Percentiles rank a stretch among this genome's conserved stretches.
These are phyloP conservation scores for Anableps anableps DNA, from an alignment of 2,797 vertebrate species.

Conservation along the genomic window DNA sequence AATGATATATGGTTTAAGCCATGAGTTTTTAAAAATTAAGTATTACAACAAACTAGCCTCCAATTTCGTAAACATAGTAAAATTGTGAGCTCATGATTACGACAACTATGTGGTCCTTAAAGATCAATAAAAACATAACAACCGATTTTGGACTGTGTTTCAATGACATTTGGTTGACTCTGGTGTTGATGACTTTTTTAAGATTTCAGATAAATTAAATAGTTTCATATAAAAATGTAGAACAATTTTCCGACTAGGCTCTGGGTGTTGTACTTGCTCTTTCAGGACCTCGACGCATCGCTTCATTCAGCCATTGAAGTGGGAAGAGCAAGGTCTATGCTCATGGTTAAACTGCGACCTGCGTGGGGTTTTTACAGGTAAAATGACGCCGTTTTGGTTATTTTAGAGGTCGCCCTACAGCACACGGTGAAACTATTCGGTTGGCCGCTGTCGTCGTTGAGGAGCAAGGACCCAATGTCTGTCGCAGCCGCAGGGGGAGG, in stretches of 20 bases:
- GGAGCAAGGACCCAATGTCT: conserved; percentile 72
- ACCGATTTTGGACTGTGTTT: accelerated
- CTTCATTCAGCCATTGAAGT: conserved; percentile 74
- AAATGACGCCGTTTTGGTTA: conserved; percentile 38
- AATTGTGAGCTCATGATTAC: conserved; percentile 33
- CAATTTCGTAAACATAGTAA: not conserved
- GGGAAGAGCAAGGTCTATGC: conserved; percentile 49
- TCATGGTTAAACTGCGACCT: conserved; percentile 52
- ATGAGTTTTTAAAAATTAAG: too few species aligned
- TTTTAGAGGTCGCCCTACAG: conserved; percentile 33
- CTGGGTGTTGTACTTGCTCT: conserved; percentile 9
- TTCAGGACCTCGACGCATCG: conserved; percentile 76
- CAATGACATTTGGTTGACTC: accelerated
- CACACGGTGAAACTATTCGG: conserved; percentile 32
- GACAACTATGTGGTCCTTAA: conserved; percentile 51
- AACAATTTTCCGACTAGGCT: accelerated
- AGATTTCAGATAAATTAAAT: too few species aligned
- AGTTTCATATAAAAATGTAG: too few species aligned
- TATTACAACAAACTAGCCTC: not conserved
- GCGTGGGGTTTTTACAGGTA: conserved; percentile 21
- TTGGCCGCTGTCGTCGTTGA: conserved; percentile 50
- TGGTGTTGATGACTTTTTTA: not conserved
- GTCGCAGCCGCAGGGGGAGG: conserved; percentile 79
- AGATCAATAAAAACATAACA: conserved; percentile 28
- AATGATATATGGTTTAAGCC: not conserved